A percentile compares a stretch with the other conserved stretches of the same genome.
These are phyloP conservation scores for Fistularia tabacaria DNA, from an alignment of 2,797 vertebrate genomes.

Conservation along the genomic window DNA sequence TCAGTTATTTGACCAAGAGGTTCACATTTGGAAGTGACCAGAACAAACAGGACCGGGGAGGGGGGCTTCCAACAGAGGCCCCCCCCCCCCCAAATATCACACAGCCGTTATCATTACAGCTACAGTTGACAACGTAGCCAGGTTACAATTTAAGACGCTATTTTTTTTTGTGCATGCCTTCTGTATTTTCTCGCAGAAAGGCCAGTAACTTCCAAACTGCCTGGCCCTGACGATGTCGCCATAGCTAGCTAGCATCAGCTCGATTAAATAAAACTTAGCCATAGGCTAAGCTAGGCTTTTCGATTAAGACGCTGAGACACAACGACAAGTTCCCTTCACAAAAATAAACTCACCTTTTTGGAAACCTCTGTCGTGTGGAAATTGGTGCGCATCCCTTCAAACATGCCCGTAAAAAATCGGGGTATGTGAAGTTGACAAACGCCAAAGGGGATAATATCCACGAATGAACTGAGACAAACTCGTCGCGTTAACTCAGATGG, in stretches of 20 bases:
- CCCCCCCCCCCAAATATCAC: no score
- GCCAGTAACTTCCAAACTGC: conserved; percentile 23
- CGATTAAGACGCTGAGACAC: conserved; percentile 25
- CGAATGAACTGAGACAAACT: conserved; percentile 57
- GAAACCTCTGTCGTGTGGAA: neutral
- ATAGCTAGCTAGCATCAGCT: conserved; percentile 63
- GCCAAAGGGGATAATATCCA: conserved; percentile 5
- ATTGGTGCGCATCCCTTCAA: conserved; percentile 35
- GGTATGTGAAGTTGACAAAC: conserved; percentile 26
- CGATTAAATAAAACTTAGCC: conserved; percentile 64
- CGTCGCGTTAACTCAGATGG: conserved; percentile 61
- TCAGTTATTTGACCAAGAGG: no score
- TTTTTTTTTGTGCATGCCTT: no score
- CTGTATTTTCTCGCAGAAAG: no score
- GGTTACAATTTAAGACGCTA: no score
- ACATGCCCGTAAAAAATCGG: conserved; percentile 15
- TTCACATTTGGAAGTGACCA: no score
- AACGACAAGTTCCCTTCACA: neutral
- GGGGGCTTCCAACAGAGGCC: no score
- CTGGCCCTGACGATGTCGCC: conserved; percentile 61
- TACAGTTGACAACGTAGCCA: no score
- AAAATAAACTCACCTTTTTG: conserved; percentile 43
- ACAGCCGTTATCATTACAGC: no score
- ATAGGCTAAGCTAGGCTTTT: conserved; percentile 58
- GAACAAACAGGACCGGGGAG: no score